Conservation (phyloP, 2,888 invertebrate genomes). For the Phalangium opilio region DNA sequence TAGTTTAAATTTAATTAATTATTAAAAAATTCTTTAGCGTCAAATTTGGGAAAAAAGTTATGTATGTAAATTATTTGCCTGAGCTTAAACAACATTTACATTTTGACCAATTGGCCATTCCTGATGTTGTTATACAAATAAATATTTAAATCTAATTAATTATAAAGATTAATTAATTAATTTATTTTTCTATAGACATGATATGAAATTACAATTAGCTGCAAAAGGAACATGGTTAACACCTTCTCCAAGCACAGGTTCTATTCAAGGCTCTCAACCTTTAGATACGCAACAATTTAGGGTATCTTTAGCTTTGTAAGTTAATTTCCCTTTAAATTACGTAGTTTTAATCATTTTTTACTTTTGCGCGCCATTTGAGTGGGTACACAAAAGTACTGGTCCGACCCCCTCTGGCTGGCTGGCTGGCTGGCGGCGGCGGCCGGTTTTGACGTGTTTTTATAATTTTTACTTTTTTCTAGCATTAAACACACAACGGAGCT, state of each 20-base stretch:
- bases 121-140: conserved; percentile 60
- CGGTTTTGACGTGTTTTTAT: too few species aligned
- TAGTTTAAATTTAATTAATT: too few species aligned
- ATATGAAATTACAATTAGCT: conserved; percentile 17
- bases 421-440: too few species aligned
- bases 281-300: conserved; percentile 79
- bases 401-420: too few species aligned
- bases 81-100: conserved; percentile 77
- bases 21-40: conserved; percentile 57
- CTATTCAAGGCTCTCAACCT: conserved; percentile 30
- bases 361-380: too few species aligned
- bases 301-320: conserved; percentile 66
- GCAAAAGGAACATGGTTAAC: conserved; percentile 12
- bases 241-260: conserved; percentile 9
- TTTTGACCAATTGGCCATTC: conserved; percentile 78
- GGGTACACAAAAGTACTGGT: too few species aligned
- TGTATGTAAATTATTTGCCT: conserved; percentile 88
- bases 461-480: conserved; percentile 27
- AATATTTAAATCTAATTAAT: too few species aligned
- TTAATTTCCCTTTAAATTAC: conserved; percentile 9
- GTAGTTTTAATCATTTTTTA: too few species aligned
- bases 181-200: too few species aligned
- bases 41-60: conserved; percentile 94
- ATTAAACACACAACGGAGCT: conserved; percentile 72
- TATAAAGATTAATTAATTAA: conserved; percentile 1